Evolutionary conservation across 2,888 invertebrate genomes (phyloP).

Genomic region (Eupeodes latifasciatus): DNA sequence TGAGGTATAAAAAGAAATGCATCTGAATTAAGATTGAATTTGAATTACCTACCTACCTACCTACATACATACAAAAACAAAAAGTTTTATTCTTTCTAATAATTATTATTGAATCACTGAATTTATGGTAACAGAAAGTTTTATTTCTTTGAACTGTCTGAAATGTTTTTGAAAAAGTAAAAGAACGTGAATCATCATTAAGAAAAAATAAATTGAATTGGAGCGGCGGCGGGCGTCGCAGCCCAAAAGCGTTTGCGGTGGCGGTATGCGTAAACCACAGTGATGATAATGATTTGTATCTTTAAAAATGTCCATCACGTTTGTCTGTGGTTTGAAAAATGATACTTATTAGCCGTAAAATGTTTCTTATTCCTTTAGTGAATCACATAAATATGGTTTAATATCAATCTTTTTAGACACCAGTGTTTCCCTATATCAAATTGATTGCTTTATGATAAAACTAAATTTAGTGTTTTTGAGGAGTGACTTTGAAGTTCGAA

Average conservation of each 20-base stretch:
- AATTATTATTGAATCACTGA: constrained; percentile 44
- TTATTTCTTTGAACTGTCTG: constrained; percentile 22
- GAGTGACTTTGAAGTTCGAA: no score
- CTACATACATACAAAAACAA: not conserved
- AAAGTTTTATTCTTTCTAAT: constrained; percentile 53
- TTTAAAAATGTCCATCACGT: constrained; percentile 56
- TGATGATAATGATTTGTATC: not conserved
- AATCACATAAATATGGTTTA: constrained; percentile 54
- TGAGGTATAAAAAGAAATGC: constrained; percentile 52
- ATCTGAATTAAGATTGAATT: constrained; percentile 47
- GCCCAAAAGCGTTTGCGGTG: no score
- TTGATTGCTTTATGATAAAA: not conserved
- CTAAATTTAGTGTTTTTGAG: not conserved
- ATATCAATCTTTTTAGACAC: constrained; percentile 19
- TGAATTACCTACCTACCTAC: not conserved
- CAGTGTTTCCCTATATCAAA: not conserved
- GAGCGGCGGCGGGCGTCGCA: not conserved
- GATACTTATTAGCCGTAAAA: constrained; percentile 40
- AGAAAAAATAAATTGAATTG: constrained; percentile 26
- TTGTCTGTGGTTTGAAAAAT: constrained; percentile 57
- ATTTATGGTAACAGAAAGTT: constrained; percentile 3
- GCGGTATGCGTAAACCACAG: not conserved
- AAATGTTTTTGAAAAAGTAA: constrained; percentile 27
- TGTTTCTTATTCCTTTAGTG: constrained; percentile 22
- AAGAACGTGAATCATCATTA: constrained; percentile 26